Evolutionary conservation across 2,797 vertebrate species (phyloP), one percentile per base, ranked within the genome.

Genomic region (Phyllotis vaccarum): DNA sequence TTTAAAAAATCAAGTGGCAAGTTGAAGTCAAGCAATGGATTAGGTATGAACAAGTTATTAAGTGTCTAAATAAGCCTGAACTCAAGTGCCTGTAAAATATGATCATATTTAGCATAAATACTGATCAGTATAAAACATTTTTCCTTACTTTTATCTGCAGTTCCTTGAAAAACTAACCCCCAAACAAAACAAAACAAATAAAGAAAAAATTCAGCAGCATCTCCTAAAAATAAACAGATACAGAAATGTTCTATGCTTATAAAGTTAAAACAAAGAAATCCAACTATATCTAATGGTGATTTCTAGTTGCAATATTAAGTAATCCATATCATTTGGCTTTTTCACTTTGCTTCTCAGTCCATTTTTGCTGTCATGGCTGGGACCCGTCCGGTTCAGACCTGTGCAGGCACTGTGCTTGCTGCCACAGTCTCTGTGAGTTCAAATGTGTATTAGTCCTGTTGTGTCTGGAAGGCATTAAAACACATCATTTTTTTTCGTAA

Each of bases 401-500:
- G 22, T 13, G 60, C 40, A 64, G 60, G 40, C 29, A 19, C 29
- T 64, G 17, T 64, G 2, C 5, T 22, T 62, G 37, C 24, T 82
- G 14, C 56, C 37, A 40, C 58, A 46, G 29, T 46, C 40, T 64
- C 64, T 64, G 40, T 64, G 81, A 83, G 60, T 83, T 46, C 2
- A 40, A 46, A 31, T 49, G 40, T 60, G 43, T 81, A 22, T 64
- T 83, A 83, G 17, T 64, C 29, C 40, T 83, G 10, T 49, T 85
- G 29, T 85, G 17, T 46, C 6, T 85, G 29, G 19, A 85, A 83
- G 58, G 37, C 37, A 82, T 11, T 60, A 60, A 60, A 81, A 19
- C n/a, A 60, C 43, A 14, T 89, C 40, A 52, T 96, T 87, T 95
- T 85, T 80, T 96, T 93, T 95, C 54, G 3, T 70, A 87, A 58